Conservation (phyloP, 2,888 invertebrate species). For the Halocaridina rubra region DNA sequence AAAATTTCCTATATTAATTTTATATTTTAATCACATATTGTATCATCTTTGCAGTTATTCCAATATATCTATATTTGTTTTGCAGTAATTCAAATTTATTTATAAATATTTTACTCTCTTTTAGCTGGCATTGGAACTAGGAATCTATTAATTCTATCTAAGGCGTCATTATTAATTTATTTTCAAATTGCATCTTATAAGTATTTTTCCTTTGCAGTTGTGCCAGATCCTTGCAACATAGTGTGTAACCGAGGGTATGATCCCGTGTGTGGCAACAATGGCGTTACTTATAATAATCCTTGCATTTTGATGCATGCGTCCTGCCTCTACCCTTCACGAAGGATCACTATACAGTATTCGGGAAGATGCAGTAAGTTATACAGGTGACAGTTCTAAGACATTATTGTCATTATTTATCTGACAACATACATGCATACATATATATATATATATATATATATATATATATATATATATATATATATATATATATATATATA, state of each 20-base stretch:
- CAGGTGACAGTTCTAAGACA: no score
- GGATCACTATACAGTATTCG: background rate
- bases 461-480: background rate
- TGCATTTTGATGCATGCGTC: slow-evolving; percentile 20
- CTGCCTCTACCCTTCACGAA: background rate
- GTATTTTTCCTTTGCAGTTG: background rate
- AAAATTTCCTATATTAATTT: no score
- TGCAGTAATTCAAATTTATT: no score
- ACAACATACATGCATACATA: background rate
- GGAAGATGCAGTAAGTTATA: background rate
- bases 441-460: background rate
- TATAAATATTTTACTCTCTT: no score
- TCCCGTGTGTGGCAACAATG: slow-evolving; percentile 26
- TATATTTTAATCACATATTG: no score
- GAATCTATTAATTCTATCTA: no score
- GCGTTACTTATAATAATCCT: slow-evolving; percentile 20
- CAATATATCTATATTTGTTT: no score
- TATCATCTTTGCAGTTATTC: no score
- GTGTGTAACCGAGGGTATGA: slow-evolving; percentile 13
- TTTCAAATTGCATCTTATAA: no score
- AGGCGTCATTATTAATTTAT: no score
- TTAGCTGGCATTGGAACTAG: no score
- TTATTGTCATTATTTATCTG: no score
- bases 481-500: background rate
- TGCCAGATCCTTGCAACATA: background rate